phyloP scores from a whole-genome alignment of 2,113 vertebrate genomes.

The Clinocottus analis region DNA sequence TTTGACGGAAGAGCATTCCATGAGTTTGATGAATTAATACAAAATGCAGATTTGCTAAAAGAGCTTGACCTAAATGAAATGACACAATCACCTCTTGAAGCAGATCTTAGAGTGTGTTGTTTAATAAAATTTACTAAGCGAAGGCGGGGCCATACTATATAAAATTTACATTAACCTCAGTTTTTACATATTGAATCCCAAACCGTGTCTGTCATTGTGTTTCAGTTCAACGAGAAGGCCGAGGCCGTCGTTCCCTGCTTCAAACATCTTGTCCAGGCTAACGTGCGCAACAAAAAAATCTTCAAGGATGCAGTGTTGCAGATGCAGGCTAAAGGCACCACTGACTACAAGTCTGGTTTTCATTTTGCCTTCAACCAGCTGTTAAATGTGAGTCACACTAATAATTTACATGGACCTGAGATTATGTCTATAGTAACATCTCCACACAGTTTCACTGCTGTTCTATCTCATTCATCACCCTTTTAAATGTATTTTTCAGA shows the following conservation, averaged over 20 bases:
- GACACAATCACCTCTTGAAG: too few species aligned
- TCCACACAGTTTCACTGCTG: background rate
- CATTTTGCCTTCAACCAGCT: slow-evolving; percentile 98
- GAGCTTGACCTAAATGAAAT: too few species aligned
- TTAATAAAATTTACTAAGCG: too few species aligned
- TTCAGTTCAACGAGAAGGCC: slow-evolving; percentile 96
- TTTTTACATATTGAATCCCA: background rate
- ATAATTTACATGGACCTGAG: slow-evolving; percentile 5
- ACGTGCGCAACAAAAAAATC: slow-evolving; percentile 98
- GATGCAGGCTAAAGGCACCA: slow-evolving; percentile 98
- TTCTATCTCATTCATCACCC: background rate
- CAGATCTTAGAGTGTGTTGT: too few species aligned
- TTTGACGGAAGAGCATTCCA: too few species aligned
- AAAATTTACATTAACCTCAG: too few species aligned
- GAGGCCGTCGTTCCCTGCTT: slow-evolving; percentile 95
- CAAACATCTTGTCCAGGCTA: slow-evolving; percentile 97
- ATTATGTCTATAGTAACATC: background rate
- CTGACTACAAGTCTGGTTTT: slow-evolving; percentile 98
- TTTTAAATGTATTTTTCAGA: slow-evolving; percentile 53
- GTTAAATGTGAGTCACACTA: slow-evolving; percentile 88
- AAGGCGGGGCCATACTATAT: too few species aligned
- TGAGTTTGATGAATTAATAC: too few species aligned
- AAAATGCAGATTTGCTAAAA: too few species aligned
- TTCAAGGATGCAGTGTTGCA: slow-evolving; percentile 96
- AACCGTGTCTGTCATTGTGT: slow-evolving; percentile 22